A percentile compares a stretch with the other conserved stretches of the same genome.
These are phyloP conservation scores for Chrysina gloriosa DNA, from an alignment of 2,888 invertebrate species.

Conservation along the genomic window DNA sequence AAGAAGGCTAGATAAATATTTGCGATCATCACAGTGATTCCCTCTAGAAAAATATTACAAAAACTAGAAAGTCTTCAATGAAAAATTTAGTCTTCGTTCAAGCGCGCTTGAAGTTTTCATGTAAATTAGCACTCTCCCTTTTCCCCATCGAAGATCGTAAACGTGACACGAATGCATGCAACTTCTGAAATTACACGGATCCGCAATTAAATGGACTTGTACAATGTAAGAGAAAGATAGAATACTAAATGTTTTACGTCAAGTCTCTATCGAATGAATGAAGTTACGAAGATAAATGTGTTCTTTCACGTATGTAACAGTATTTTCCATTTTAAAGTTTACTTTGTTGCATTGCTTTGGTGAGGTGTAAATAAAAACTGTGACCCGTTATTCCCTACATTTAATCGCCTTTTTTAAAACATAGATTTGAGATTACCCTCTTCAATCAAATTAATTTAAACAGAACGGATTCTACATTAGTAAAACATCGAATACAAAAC, in stretches of 20 bases:
- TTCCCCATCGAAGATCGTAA: neutral
- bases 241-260: conserved; percentile 4
- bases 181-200: conserved; percentile 11
- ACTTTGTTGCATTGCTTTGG: no score
- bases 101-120: conserved; percentile 17
- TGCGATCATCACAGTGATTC: no score
- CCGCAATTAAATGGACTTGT: conserved; percentile 30
- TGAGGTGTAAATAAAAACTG: no score
- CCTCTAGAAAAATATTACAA: neutral
- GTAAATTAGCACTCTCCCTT: conserved; percentile 25
- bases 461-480: no score
- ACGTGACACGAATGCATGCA: conserved; percentile 22
- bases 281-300: conserved; percentile 16
- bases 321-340: no score
- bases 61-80: neutral
- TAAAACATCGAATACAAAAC: no score
- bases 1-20: no score
- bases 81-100: conserved; percentile 12
- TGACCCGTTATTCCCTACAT: no score
- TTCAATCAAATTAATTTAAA: no score
- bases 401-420: no score
- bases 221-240: neutral
- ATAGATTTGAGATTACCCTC: no score
- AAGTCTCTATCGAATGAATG: neutral
- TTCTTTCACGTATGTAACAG: neutral